phyloP scores from a whole-genome alignment of 2,888 invertebrate genomes.

The Nematopogon swammerdamellus region DNA sequence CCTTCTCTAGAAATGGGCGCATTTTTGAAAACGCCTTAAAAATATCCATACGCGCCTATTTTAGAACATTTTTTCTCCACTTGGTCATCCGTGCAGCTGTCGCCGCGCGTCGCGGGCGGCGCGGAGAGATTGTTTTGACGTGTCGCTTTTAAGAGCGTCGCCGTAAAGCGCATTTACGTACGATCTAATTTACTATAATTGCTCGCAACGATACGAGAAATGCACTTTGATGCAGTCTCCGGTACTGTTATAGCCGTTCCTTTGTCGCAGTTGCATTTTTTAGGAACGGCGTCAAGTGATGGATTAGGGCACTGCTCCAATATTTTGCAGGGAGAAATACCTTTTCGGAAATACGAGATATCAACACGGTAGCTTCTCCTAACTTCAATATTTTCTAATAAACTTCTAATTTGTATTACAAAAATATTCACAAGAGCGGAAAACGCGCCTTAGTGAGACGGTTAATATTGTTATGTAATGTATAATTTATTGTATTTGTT shows the following conservation, averaged over 20 bases:
- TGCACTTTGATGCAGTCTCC: background rate
- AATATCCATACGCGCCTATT: too few relatives aligned
- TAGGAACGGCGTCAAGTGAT: too few relatives aligned
- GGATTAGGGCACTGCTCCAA: too few relatives aligned
- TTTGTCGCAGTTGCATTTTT: background rate
- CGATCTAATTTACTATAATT: background rate
- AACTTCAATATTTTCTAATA: too few relatives aligned
- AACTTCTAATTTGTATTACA: too few relatives aligned
- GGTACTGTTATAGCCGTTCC: background rate
- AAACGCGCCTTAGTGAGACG: too few relatives aligned
- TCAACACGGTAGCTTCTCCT: too few relatives aligned
- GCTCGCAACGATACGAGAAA: background rate
- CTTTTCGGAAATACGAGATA: too few relatives aligned
- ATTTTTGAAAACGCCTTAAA: too few relatives aligned
- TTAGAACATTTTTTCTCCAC: background rate
- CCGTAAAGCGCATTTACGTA: background rate
- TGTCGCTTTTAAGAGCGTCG: conserved; percentile 14
- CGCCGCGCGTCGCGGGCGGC: conserved; percentile 4
- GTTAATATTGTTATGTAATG: background rate
- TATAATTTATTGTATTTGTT: conserved; percentile 12
- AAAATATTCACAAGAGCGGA: too few relatives aligned
- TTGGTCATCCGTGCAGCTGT: conserved; percentile 3
- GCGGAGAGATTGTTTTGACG: conserved; percentile 23
- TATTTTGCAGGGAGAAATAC: too few relatives aligned
- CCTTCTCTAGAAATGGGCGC: too few relatives aligned